phyloP scores from a whole-genome alignment of 2,797 vertebrate genomes.

The Pseudochaenichthys georgianus region DNA sequence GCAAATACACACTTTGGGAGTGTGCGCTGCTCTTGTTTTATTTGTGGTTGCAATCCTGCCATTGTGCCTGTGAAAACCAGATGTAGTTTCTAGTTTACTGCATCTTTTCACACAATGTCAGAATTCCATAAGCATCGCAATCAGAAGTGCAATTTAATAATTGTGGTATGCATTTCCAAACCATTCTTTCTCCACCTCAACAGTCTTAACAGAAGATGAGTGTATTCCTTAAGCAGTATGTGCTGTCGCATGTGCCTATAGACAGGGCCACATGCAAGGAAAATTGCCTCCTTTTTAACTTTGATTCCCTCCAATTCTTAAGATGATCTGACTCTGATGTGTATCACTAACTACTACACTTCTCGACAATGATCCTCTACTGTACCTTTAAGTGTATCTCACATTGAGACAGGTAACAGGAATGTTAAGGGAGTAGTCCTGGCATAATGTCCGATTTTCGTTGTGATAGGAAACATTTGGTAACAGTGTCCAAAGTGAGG shows the following conservation, averaged over 20 bases:
- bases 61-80: slow-evolving; percentile 10
- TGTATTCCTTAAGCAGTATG: slow-evolving; percentile 51
- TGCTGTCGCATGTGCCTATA: neutral
- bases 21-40: neutral
- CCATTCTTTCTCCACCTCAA: neutral
- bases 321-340: slow-evolving; percentile 15
- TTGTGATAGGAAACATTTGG: slow-evolving; percentile 16
- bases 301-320: neutral
- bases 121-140: neutral
- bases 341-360: slow-evolving; percentile 7
- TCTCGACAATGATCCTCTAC: neutral
- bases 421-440: slow-evolving; percentile 28
- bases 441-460: slow-evolving; percentile 25
- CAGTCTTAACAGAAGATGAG: slow-evolving; percentile 7
- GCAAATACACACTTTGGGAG: neutral
- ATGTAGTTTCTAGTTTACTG: neutral
- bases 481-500: neutral
- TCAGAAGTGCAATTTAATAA: neutral
- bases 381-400: neutral
- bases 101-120: neutral
- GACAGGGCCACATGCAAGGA: neutral
- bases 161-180: neutral
- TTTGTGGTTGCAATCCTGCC: slow-evolving; percentile 1
- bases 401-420: neutral
- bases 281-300: neutral